Base-by-base conservation (phyloP, 2,113 vertebrate genomes). In the Phyllostomus hastatus region DNA sequence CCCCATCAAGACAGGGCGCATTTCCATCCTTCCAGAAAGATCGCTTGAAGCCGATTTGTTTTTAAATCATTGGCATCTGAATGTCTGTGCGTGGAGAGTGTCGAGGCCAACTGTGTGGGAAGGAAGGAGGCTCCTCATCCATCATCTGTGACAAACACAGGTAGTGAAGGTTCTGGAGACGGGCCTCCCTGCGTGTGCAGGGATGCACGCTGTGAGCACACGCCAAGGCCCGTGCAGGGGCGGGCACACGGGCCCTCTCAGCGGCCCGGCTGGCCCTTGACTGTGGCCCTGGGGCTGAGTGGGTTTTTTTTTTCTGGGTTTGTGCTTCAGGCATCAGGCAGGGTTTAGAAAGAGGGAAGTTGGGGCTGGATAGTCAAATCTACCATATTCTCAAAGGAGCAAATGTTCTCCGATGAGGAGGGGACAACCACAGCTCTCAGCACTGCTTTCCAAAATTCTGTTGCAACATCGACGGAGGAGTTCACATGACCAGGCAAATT, bases 311-410 rank as follows among this genome's bases (percentile, higher is more conserved):
- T 85, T 89, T 83, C 86, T 94, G 88, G 50, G 57, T 88, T 43
- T 89, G 85, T 90, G 61, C 94, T 95, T 88, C 12, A 90, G 80
- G 43, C 83, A 90, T 67, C 10, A 9, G 83, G 24, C 78, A 81
- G n/a, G 78, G 89, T 95, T 98, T 75, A 97, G 94, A 97, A 91
- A 97, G 88, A 96, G 96, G 97, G 97, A 98, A 98, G 95, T 96
- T 64, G 95, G 98, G 96, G 96, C 93, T 54, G 79, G 70, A 59
- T 57, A 91, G 90, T 95, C 96, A 95, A 64, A 91, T 93, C 38
- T 64, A 70, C 82, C 86, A 35, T 79, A 89, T 59, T 96, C 92
- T 97, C 95, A 69, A 43, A 92, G 94, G 93, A 94, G 88, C 28
- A 11, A 75, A 59, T 52, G 38, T 69, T 82, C 6, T 94, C 59